Evolutionary conservation across 2,797 vertebrate genomes (phyloP).

Genomic region (Lophius americanus): DNA sequence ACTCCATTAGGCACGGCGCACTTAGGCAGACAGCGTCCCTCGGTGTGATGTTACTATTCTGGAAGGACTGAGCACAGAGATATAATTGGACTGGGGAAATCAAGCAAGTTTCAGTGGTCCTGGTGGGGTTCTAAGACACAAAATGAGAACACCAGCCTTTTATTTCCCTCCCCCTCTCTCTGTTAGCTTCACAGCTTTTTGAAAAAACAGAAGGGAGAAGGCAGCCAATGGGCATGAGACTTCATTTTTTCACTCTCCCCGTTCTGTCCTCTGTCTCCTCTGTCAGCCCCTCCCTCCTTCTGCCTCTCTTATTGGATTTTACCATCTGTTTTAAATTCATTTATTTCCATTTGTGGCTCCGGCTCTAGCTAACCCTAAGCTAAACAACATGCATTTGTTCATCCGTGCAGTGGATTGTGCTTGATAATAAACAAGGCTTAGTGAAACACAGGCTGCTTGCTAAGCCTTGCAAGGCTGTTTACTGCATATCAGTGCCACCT

Average conservation of each 20-base stretch:
- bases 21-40: slow-evolving; percentile 91
- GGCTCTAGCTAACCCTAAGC: slow-evolving; percentile 67
- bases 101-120: slow-evolving; percentile 90
- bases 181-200: slow-evolving; percentile 78
- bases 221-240: slow-evolving; percentile 42
- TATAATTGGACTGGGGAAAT: slow-evolving; percentile 99
- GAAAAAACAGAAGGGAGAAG: slow-evolving; percentile 67
- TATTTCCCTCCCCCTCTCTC: slow-evolving; percentile 73
- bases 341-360: slow-evolving; percentile 57
- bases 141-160: slow-evolving; percentile 80
- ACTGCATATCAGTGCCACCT: slow-evolving; percentile 60
- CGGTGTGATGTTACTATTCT: slow-evolving; percentile 86
- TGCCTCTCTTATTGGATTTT: slow-evolving; percentile 58
- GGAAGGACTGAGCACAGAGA: slow-evolving; percentile 88
- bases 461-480: slow-evolving; percentile 70
- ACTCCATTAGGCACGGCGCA: slow-evolving; percentile 91
- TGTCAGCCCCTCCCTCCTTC: slow-evolving; percentile 4
- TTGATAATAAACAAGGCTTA: slow-evolving; percentile 75
- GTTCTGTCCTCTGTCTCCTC: slow-evolving; percentile 20
- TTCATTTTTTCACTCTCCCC: slow-evolving; percentile 41
- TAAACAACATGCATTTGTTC: slow-evolving; percentile 73
- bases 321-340: slow-evolving; percentile 67
- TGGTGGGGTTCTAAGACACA: slow-evolving; percentile 83
- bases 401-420: slow-evolving; percentile 59
- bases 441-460: slow-evolving; percentile 66